Conservation (phyloP, 2,797 vertebrate species). For the Falco columbarius region DNA sequence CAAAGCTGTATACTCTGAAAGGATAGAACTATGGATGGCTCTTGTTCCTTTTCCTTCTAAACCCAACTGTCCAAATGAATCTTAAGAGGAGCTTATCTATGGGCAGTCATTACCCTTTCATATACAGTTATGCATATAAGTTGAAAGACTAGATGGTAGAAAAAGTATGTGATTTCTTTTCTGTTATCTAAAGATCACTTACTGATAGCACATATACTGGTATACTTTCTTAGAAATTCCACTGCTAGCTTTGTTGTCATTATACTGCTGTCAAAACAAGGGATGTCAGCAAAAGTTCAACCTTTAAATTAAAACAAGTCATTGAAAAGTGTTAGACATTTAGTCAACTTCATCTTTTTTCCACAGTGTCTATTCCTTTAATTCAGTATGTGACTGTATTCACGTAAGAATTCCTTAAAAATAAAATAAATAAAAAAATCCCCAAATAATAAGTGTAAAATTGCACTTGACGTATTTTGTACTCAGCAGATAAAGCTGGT, state of each 20-base stretch:
- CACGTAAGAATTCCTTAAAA: neutral
- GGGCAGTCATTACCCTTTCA: neutral
- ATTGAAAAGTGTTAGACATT: neutral
- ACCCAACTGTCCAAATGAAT: neutral
- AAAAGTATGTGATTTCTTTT: neutral
- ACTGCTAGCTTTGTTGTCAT: neutral
- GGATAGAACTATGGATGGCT: neutral
- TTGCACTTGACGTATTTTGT: neutral
- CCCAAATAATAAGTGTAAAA: neutral
- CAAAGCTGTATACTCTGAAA: neutral
- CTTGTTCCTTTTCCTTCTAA: neutral
- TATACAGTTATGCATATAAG: neutral
- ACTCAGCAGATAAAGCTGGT: neutral
- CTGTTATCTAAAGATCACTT: neutral
- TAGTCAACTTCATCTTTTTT: neutral
- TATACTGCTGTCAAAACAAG: neutral
- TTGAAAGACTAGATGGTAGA: neutral
- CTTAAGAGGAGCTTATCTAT: neutral
- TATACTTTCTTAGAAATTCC: neutral
- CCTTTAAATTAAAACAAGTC: neutral
- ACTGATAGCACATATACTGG: neutral
- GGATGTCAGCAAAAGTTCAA: neutral
- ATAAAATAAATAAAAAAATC: neutral
- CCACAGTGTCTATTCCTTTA: neutral
- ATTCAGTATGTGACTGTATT: neutral